Base-by-base conservation (phyloP, 2,113 vertebrate genomes). In the Strigops habroptila region DNA sequence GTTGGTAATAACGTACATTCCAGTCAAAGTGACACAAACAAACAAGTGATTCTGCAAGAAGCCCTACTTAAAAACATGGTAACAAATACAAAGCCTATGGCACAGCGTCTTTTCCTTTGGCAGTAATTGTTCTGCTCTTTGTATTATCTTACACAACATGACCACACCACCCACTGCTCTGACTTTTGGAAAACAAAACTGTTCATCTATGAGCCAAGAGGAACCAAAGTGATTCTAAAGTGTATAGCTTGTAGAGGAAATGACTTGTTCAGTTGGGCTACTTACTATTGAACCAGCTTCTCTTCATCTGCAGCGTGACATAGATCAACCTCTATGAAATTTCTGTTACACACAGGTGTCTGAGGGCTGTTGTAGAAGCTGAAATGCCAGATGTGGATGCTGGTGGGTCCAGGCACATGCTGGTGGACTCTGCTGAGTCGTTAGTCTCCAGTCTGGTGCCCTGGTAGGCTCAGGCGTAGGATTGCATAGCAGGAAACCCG, bases 111-210 rank as follows among this genome's bases (percentile, higher is more conserved):
- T 62, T 81, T 95, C 76, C 80, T 86, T 96, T 86, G 93, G 86
- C 90, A 90, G 93, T 14, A 92, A 57, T 94, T 95, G 86, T 96
- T 96, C 82, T 88, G 62, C 91, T 92, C 77, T 92, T 84, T 87
- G 90, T 90, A 78, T 95, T 94, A 91, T 94, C 92, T 93, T 94
- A 63, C 95, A 91, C 91, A 93, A 97, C 86, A 57, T 15, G 67
- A 92, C 88, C 83, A n/a, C 90, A 88, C 92, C 95, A 88, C 96
- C 96, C 65, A 4, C 95, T 93, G 90, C 90, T 94, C 49, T 52
- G 69, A 52, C 88, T 93, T 84, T 68, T 88, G 82, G 71, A 86
- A 77, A 93, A 86, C 91, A 93, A 77, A 85, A 60, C 88, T 78
- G 46, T 48, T 93, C 92, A 57, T 82, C 88, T 69, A 13, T 60